Evolutionary conservation across 2,888 invertebrate genomes (phyloP), one percentile per base, ranked within the genome.

Genomic region (Exocentrus adspersus): DNA sequence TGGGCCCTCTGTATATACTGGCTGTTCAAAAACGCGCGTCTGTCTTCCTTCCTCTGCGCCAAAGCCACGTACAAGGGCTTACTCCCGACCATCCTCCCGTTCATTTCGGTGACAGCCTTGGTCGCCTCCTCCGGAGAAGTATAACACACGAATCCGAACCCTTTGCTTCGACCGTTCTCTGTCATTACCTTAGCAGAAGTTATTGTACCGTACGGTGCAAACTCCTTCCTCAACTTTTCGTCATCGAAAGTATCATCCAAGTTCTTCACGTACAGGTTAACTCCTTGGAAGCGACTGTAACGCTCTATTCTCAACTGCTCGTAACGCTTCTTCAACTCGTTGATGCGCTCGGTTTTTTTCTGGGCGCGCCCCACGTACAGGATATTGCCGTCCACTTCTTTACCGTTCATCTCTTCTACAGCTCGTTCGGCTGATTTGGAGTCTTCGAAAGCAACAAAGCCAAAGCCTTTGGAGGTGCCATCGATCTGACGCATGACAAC

Each of bases 331-430:
- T 96, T 96, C 12, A 99, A 85, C 82, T 99, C 98, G 75, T 94
- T 93, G 79, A 96, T 94, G 57, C 99, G 91, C 82, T 99, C 99
- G 14, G 94, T 93, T 84, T 98, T 98, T 87, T 99, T 99, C 84
- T 99, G 99, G 48, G 99, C 99, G 67, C 98, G 91, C 12, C 97
- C 97, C 9, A 98, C 98, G 85, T 96, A 98, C 71, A 99, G 84
- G 30, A 88, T 87, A 79, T 92, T 92, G 5, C 77, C 79, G 53
- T 89, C 86, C 67, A 94, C 85, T 77, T 95, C 94, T 79, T 92
- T 93, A 51, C 94, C 94, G 83, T 98, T 95, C 65, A 98, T 85
- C 62, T 94, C 95, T 72, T 90, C 88, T 9, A 97, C 96, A 68
- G 98, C 98, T 79, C 89, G 89, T 80, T 97, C 97, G 58, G 98